Conservation (phyloP, 2,797 vertebrate genomes). For the Lepilemur septentrionalis region DNA sequence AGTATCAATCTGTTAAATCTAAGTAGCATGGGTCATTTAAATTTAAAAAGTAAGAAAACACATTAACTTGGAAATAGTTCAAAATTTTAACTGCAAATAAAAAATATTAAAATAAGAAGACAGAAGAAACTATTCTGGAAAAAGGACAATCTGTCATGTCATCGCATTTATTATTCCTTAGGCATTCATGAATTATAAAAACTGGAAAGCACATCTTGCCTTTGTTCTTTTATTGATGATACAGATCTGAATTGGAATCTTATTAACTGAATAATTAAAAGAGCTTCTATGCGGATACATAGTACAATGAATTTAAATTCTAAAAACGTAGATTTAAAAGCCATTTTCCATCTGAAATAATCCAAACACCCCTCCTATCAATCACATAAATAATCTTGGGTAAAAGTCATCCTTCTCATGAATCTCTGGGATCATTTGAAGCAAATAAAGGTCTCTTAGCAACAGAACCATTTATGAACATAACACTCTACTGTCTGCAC, state of each 20-base stretch:
- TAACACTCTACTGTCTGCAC: neutral
- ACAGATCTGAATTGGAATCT: neutral
- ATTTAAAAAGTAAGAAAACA: slow-evolving; percentile 22
- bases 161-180: neutral
- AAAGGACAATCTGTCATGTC: neutral
- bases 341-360: neutral
- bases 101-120: neutral
- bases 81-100: neutral
- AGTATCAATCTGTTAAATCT: neutral
- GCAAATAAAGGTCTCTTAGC: neutral
- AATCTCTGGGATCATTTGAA: neutral
- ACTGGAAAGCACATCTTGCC: accelerated
- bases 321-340: neutral
- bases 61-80: neutral
- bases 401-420: neutral
- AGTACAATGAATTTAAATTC: neutral
- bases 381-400: neutral
- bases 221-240: neutral
- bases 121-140: neutral
- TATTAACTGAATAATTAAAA: neutral
- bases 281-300: neutral
- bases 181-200: neutral
- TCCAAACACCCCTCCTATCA: neutral
- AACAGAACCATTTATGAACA: neutral
- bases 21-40: neutral